Evolutionary conservation across 2,888 invertebrate genomes (phyloP).

Genomic region (Pedicia rivosa): DNA sequence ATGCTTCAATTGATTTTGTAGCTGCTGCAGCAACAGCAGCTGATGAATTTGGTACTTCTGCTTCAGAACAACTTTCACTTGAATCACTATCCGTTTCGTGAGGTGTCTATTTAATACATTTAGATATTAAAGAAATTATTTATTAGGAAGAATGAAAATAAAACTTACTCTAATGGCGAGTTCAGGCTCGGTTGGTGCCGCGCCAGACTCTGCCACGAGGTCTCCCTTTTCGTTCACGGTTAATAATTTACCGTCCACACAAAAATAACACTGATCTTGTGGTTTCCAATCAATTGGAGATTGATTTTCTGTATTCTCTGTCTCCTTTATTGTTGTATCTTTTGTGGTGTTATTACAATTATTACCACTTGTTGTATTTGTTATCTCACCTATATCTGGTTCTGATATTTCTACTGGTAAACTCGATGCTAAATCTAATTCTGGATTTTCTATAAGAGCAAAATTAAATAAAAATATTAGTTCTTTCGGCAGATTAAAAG

Average conservation of each 20-base stretch:
- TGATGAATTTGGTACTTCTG: constrained; percentile 20
- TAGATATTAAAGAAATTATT: neutral
- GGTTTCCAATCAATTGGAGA: constrained; percentile 60
- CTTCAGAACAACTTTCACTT: constrained; percentile 36
- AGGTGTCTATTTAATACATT: constrained; percentile 36
- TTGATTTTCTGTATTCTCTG: neutral
- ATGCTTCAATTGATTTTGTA: constrained; percentile 29
- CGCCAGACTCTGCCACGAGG: constrained; percentile 30
- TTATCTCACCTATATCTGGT: no score
- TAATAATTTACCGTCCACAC: constrained; percentile 56
- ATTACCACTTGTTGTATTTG: no score
- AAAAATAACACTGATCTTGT: constrained; percentile 71
- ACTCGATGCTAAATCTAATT: no score
- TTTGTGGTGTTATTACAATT: no score
- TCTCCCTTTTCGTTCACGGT: constrained; percentile 32
- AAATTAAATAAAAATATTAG: no score
- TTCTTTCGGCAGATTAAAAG: no score
- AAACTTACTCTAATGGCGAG: constrained; percentile 21
- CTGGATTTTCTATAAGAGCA: no score
- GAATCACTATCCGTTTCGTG: constrained; percentile 51
- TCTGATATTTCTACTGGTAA: no score
- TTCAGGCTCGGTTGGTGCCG: constrained; percentile 24
- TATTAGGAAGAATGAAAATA: constrained; percentile 10
- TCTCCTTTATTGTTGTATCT: no score
- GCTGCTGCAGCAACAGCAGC: constrained; percentile 30